Base-by-base conservation (phyloP, 2,888 invertebrate species). In the Ephialtes manifestator region DNA sequence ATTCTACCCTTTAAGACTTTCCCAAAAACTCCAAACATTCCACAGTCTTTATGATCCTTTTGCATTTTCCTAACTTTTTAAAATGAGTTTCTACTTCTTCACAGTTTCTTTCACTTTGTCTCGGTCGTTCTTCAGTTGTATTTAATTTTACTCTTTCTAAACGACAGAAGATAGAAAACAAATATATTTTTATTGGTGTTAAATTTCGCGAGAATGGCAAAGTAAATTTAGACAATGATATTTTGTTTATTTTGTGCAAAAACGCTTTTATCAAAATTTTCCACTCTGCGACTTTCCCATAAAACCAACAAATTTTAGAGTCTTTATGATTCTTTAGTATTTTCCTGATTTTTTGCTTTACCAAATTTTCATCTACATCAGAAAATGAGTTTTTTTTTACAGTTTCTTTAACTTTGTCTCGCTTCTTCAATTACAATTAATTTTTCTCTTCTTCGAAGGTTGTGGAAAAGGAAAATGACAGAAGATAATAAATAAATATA, bases 91-190 rank as follows among this genome's bases (percentile, higher is more conserved):
- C 43, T 95, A 94, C 81, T 95, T 81, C 3, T 87, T 86, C 0
- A 70, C 81, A 5, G 85, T 94, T 28, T 94, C 90, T 87, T 96
- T 96, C 58, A 95, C 94, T 55, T 94, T 94, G 90, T 96, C 96
- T 71, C 95, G 95, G 89, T 96, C 96, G 83, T 95, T 94, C 92
- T 96, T 94, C 28, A 98, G 93, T 97, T 97, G 91, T 98, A 98
- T 93, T 98, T 98, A 87, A 95, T 95, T 11, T 60, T 84, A 72
- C 95, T 94, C 43, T 7, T 35, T 0, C 0, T 71, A 80, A 43
- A 84, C 51, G 58, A 74, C 53, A 28, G 67, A 84, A 58, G 76
- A 43, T 79, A 80, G 77, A 88, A 89, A 86, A 88, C 88, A 90
- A 89, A 92, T 92, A 91, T 92, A 92, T 92, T 92, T 92, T 92